phyloP scores from a whole-genome alignment of 2,888 invertebrate species.

The Gasteruption jaculator region DNA sequence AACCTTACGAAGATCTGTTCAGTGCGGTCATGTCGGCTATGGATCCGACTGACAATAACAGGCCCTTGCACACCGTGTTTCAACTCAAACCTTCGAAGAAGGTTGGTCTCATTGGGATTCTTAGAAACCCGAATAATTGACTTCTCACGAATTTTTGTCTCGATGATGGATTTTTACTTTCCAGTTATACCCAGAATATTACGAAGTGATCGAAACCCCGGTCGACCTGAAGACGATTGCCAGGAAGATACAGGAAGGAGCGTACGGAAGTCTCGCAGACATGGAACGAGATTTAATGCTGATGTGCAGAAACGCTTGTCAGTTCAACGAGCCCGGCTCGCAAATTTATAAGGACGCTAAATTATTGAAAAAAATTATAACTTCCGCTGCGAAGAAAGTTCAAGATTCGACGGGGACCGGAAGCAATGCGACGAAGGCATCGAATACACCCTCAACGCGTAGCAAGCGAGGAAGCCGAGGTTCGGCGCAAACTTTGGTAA shows the following conservation, averaged over 20 bases:
- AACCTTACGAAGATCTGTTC: conserved; percentile 85
- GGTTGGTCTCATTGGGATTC: conserved; percentile 40
- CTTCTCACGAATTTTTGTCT: not conserved
- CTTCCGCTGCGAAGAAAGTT: conserved; percentile 43
- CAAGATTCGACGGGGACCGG: conserved; percentile 37
- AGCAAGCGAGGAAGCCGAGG: conserved; percentile 46
- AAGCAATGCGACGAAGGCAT: conserved; percentile 33
- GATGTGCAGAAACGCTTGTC: conserved; percentile 93
- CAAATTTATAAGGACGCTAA: conserved; percentile 95
- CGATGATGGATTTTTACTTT: conserved; percentile 14
- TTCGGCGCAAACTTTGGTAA: conserved; percentile 55
- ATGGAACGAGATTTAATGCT: conserved; percentile 85
- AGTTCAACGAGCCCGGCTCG: conserved; percentile 94
- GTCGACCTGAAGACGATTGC: conserved; percentile 94
- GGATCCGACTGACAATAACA: conserved; percentile 66
- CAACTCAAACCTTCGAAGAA: conserved; percentile 88
- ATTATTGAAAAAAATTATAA: conserved; percentile 72
- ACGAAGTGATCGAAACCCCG: conserved; percentile 87
- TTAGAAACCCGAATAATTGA: not conserved
- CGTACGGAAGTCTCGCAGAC: conserved; percentile 73
- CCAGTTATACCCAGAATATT: conserved; percentile 90
- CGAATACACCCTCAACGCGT: conserved; percentile 42
- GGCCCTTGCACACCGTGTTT: conserved; percentile 83
- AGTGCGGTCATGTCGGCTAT: conserved; percentile 83
- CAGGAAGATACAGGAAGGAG: conserved; percentile 79